phyloP scores from a whole-genome alignment of 2,888 invertebrate genomes.

The Leucozona laternaria region DNA sequence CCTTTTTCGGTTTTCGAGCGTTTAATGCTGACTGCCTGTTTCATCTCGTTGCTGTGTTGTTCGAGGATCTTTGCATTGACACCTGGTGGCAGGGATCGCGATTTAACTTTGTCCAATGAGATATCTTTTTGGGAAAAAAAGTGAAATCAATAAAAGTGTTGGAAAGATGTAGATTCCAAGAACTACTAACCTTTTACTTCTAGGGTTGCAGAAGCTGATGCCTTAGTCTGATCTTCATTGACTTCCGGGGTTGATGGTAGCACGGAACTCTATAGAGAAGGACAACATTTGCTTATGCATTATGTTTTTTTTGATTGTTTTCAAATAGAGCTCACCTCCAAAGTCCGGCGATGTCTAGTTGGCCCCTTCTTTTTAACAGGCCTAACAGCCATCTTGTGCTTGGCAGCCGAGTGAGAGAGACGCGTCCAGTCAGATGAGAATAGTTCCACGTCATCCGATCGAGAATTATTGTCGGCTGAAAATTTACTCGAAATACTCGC shows the following conservation, averaged over 20 bases:
- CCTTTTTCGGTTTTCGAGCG: constrained; percentile 76
- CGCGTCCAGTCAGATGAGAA: constrained; percentile 83
- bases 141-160: not conserved
- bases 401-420: constrained; percentile 91
- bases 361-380: constrained; percentile 91
- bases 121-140: constrained; percentile 68
- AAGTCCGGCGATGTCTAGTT: constrained; percentile 87
- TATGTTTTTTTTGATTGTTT: constrained; percentile 81
- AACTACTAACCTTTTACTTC: constrained; percentile 83
- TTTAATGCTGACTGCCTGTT: constrained; percentile 65
- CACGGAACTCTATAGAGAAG: constrained; percentile 83
- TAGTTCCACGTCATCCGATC: constrained; percentile 81
- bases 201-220: constrained; percentile 85
- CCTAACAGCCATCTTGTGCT: constrained; percentile 91
- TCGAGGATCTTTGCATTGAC: constrained; percentile 80
- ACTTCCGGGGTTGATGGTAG: constrained; percentile 90
- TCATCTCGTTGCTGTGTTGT: constrained; percentile 76
- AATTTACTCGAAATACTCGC: constrained; percentile 68
- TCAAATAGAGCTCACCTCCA: constrained; percentile 83
- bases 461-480: constrained; percentile 71
- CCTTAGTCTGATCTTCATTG: constrained; percentile 89
- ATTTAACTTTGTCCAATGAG: constrained; percentile 79
- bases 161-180: no score
- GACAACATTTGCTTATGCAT: not conserved
- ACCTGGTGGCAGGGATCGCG: constrained; percentile 82